A percentile compares a stretch with the other conserved stretches of the same genome.
Conservation (phyloP, 2,888 invertebrate species). For the Clitarchus hookeri region DNA sequence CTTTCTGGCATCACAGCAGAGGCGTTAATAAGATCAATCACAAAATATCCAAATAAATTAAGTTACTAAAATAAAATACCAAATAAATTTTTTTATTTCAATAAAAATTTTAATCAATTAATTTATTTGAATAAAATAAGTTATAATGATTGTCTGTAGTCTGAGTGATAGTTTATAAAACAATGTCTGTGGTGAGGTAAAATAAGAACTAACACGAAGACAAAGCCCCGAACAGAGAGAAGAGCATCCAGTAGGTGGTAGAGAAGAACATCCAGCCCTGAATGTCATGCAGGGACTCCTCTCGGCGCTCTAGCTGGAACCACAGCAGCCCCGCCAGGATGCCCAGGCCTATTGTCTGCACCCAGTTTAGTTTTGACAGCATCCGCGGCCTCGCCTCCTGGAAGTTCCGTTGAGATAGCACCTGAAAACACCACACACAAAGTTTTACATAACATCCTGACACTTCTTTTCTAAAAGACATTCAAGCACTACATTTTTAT, state of each 20-base stretch:
- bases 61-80: too few species aligned
- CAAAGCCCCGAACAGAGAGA: constrained; percentile 76
- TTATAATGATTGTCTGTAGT: too few species aligned
- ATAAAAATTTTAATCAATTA: too few species aligned
- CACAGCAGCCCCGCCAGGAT: constrained; percentile 75
- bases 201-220: constrained; percentile 69
- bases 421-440: neutral
- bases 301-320: constrained; percentile 76
- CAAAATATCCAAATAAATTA: too few species aligned
- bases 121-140: too few species aligned
- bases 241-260: constrained; percentile 81
- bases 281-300: constrained; percentile 75
- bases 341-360: constrained; percentile 74
- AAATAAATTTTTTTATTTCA: too few species aligned
- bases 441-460: too few species aligned
- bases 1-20: too few species aligned
- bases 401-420: constrained; percentile 69
- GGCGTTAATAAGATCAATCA: too few species aligned
- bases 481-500: too few species aligned
- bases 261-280: constrained; percentile 87
- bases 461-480: too few species aligned
- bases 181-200: neutral
- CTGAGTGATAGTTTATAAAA: too few species aligned
- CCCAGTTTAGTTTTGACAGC: constrained; percentile 76
- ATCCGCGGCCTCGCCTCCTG: constrained; percentile 75